Evolutionary conservation across 2,797 vertebrate species (phyloP), one percentile per base, ranked within the genome.

Genomic region (Anguilla pacifica): DNA sequence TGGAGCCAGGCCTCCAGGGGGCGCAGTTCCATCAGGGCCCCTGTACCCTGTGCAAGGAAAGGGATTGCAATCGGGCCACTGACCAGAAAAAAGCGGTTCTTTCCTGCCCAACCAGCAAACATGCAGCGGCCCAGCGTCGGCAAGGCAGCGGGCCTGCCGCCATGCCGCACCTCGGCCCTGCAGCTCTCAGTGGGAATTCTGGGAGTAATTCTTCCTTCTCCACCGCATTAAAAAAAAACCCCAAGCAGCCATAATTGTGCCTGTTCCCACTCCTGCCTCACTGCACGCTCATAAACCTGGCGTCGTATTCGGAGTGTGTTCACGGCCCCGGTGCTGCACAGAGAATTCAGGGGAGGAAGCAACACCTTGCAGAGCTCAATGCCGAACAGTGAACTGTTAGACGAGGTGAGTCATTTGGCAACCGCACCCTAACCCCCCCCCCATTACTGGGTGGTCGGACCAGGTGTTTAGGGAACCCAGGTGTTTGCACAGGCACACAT

Each of bases 1-100:
- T 94, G 92, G 70, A 96, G 91, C 94, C 94, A 95, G 35, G 19
- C 87, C 43, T 94, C 93, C 0, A 90, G 90, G 43, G 84, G 87
- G 70, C 91, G 92, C 89, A 95, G 88, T 88, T 95, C 93, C 13
- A 89, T 92, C 46, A 94, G 91, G 70, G 95, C 84, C 86, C 72
- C 90, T 77, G 92, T 86, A 1, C 90, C 92, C 95, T 95, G 89
- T 22, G 19, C 35, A 61, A 13, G 11, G 15, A 31, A 7, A 55
- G 10, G 13, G n/a, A 84, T 6, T 0, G 7, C 53, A 15, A n/a
- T n/a, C 13, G 55, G 25, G 15, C 1, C 19, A 74, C 28, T 25
- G 2, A 39, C 35, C 13, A 7, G 9, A 10, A 43, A 19, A 35
- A 2, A 13, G 0, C 31, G 22, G 22, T 67, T 9, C 39, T 39